Conservation (phyloP, 92 coral and sea anemone species). For the Palythoa grandis region DNA sequence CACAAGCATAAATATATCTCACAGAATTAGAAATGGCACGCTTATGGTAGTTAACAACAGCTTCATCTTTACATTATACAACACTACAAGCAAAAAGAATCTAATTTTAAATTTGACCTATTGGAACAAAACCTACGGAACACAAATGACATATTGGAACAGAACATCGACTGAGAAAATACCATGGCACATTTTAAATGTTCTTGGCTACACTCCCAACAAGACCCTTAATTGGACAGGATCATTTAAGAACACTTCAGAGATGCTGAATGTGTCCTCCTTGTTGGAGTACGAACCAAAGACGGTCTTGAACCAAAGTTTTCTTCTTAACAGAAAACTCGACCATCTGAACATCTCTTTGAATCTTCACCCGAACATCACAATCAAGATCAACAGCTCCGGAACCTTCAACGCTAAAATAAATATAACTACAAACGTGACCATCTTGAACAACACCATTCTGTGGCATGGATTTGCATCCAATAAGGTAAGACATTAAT, state of each 20-base stretch:
- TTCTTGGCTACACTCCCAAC: constrained; percentile 52
- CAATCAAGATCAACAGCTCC: constrained; percentile 61
- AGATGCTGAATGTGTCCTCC: constrained; percentile 58
- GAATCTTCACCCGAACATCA: constrained; percentile 55
- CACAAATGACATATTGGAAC: constrained; percentile 49
- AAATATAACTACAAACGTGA: constrained; percentile 52
- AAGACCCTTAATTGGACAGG: constrained; percentile 63
- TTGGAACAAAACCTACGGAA: constrained; percentile 63
- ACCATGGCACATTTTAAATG: constrained; percentile 48
- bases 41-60: constrained; percentile 49
- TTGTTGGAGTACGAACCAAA: constrained; percentile 38
- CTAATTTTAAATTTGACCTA: constrained; percentile 55
- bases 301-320: constrained; percentile 53
- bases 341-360: constrained; percentile 57
- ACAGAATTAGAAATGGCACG: constrained; percentile 60
- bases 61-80: constrained; percentile 50
- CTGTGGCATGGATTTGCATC: constrained; percentile 65
- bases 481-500: constrained; percentile 21
- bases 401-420: constrained; percentile 63
- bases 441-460: constrained; percentile 53
- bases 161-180: constrained; percentile 39
- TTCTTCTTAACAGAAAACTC: constrained; percentile 50
- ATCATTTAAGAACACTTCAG: constrained; percentile 51
- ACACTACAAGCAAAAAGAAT: constrained; percentile 59
- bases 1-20: constrained; percentile 62